phyloP scores from a whole-genome alignment of 2,888 invertebrate genomes.

The Melanostoma scalare region DNA sequence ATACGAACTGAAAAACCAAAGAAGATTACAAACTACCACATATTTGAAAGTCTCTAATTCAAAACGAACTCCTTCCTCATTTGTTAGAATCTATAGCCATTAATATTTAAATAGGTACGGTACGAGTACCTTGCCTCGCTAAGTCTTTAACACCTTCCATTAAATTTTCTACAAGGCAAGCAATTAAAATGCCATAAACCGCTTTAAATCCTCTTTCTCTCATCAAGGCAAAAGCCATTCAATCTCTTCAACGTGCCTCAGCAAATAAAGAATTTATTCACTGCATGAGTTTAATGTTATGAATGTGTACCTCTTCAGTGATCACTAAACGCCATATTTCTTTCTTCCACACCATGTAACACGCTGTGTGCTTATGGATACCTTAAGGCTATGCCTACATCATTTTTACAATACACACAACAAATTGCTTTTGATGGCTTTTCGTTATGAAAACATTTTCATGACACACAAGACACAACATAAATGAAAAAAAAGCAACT shows the following conservation, averaged over 20 bases:
- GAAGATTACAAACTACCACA: too few species aligned
- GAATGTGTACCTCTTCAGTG: constrained; percentile 30
- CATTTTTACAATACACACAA: constrained; percentile 30
- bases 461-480: constrained; percentile 4
- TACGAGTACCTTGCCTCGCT: too few species aligned
- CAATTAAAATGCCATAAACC: constrained; percentile 59
- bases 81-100: too few species aligned
- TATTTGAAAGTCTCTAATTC: too few species aligned
- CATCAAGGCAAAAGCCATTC: constrained; percentile 9
- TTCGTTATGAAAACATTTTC: constrained; percentile 67
- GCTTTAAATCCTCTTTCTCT: constrained; percentile 10
- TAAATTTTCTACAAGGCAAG: constrained; percentile 11
- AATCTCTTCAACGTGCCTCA: constrained; percentile 14
- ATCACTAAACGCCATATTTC: constrained; percentile 36
- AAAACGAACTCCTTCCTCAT: too few species aligned
- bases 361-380: constrained; percentile 53
- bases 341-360: constrained; percentile 56
- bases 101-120: too few species aligned
- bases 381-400: constrained; percentile 66
- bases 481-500: constrained; percentile 21
- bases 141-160: neutral
- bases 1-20: too few species aligned
- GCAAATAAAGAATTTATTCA: constrained; percentile 50
- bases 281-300: constrained; percentile 40
- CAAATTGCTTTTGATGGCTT: constrained; percentile 72